Evolutionary conservation across 2,113 vertebrate species (phyloP).

Genomic region (Podiceps cristatus): DNA sequence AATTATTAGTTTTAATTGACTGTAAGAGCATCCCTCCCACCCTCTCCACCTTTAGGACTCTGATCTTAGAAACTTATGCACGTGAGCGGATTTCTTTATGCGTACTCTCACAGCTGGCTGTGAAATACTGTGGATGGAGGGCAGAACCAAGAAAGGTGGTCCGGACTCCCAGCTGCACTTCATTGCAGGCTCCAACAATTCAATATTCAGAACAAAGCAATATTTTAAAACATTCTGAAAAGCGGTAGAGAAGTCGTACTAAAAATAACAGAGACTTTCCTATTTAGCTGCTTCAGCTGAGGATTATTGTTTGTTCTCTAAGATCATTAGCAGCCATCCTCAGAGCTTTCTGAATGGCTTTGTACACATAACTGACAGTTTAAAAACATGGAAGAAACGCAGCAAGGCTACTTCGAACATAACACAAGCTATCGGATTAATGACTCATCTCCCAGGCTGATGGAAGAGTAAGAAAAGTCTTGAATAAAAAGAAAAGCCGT

Average conservation of each 20-base stretch:
- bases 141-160: neutral
- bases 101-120: neutral
- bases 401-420: neutral
- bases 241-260: neutral
- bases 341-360: constrained; percentile 18
- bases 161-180: neutral
- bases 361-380: neutral
- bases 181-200: neutral
- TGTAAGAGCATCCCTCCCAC: neutral
- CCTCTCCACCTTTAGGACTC: neutral
- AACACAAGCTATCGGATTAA: neutral
- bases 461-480: neutral
- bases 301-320: neutral
- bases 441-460: neutral
- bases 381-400: neutral
- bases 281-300: neutral
- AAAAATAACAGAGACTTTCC: constrained; percentile 52
- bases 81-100: neutral
- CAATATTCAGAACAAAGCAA: neutral
- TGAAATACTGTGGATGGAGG: neutral
- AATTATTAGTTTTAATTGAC: neutral
- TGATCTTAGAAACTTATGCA: neutral
- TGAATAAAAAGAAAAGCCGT: neutral
- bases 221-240: neutral
- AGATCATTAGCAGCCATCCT: constrained; percentile 44